Percentiles rank a stretch among this genome's conserved stretches.
Conservation (phyloP, 2,888 invertebrate species). For the Drosophila sordidula region DNA sequence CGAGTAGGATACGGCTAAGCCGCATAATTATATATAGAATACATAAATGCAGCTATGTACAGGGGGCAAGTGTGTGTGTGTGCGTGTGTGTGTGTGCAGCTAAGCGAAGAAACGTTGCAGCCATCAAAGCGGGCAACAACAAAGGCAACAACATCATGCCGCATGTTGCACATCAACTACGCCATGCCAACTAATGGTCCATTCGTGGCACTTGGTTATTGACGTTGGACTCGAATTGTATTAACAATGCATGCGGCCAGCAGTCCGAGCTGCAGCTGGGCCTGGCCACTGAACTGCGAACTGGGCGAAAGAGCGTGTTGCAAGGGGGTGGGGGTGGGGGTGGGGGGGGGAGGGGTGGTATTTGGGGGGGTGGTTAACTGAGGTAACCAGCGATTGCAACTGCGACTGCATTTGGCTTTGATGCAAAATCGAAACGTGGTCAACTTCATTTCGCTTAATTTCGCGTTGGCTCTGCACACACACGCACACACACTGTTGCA, state of each 20-base stretch:
- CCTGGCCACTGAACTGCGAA: conserved; percentile 43
- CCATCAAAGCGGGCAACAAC: conserved; percentile 45
- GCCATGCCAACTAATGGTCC: conserved; percentile 75
- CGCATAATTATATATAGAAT: conserved; percentile 60
- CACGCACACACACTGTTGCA: conserved; percentile 7
- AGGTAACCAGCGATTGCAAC: conserved; percentile 38
- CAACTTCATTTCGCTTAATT: conserved; percentile 82
- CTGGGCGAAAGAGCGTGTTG: conserved; percentile 9
- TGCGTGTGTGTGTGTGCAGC: conserved; percentile 23
- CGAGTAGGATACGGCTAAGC: conserved; percentile 32
- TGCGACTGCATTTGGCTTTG: conserved; percentile 70
- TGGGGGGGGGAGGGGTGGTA: not conserved
- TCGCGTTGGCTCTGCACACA: conserved; percentile 61
- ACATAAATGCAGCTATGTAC: conserved; percentile 26
- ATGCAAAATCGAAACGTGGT: conserved; percentile 82
- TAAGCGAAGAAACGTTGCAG: conserved; percentile 57
- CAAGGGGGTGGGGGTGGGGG: not conserved
- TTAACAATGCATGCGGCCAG: conserved; percentile 78
- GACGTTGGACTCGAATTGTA: conserved; percentile 79
- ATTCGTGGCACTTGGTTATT: conserved; percentile 82
- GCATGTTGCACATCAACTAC: conserved; percentile 53
- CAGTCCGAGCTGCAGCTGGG: conserved; percentile 14
- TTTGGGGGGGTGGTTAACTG: conserved; percentile 6
- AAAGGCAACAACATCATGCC: conserved; percentile 42
- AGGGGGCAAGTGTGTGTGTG: not conserved